Evolutionary conservation across 2,797 vertebrate species (phyloP).

Genomic region (Cetoscarus ocellatus): DNA sequence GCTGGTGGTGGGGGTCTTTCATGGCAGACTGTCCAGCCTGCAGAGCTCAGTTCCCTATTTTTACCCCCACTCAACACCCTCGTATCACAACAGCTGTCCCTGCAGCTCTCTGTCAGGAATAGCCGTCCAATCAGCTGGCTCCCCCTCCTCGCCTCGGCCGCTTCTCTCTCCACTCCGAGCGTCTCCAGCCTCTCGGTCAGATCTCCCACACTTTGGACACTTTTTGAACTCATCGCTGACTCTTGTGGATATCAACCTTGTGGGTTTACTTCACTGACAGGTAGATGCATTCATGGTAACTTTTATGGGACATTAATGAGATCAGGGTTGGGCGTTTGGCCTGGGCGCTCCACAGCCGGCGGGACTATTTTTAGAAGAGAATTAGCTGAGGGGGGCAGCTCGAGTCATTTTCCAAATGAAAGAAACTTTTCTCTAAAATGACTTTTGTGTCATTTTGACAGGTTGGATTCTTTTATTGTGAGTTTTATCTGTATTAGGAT

Average conservation of each 20-base stretch:
- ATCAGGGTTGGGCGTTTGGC: slow-evolving; percentile 23
- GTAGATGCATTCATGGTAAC: slow-evolving; percentile 32
- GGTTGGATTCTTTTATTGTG: not conserved
- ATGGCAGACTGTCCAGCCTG: slow-evolving; percentile 29
- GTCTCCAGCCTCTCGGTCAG: slow-evolving; percentile 29
- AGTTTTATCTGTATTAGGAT: not conserved
- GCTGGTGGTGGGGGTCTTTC: not conserved
- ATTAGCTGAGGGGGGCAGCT: slow-evolving; percentile 12
- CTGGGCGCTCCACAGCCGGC: slow-evolving; percentile 31
- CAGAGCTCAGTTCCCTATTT: slow-evolving; percentile 87
- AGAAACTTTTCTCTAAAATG: slow-evolving; percentile 24
- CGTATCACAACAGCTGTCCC: slow-evolving; percentile 93
- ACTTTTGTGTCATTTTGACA: slow-evolving; percentile 7
- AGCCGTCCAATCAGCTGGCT: slow-evolving; percentile 65
- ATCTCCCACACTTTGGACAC: slow-evolving; percentile 35
- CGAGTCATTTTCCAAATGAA: slow-evolving; percentile 39
- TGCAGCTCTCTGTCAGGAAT: slow-evolving; percentile 78
- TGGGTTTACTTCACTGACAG: slow-evolving; percentile 53
- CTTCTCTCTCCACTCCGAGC: slow-evolving; percentile 29
- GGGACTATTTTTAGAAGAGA: slow-evolving; percentile 79
- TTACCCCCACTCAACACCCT: slow-evolving; percentile 81
- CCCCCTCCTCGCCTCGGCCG: slow-evolving; percentile 29
- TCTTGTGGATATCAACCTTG: slow-evolving; percentile 22
- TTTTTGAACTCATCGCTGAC: slow-evolving; percentile 34
- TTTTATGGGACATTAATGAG: not conserved